A percentile compares a stretch with the other conserved stretches of the same genome.
phyloP scores from a whole-genome alignment of 2,888 invertebrate species.

The Heteromurus nitidus region DNA sequence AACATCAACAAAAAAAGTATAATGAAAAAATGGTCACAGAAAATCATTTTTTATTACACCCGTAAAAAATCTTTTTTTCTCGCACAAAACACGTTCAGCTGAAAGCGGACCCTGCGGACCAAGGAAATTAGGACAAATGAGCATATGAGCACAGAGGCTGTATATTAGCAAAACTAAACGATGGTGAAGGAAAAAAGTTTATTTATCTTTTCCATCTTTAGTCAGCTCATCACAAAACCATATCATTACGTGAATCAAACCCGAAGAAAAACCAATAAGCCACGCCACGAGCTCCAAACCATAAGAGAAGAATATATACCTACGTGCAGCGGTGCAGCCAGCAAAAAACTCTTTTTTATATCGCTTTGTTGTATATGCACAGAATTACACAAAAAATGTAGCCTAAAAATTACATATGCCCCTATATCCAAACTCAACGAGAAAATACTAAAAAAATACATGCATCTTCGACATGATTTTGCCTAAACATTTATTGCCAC shows the following conservation, averaged over 20 bases:
- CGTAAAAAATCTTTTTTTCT: constrained; percentile 17
- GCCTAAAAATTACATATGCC: too few relatives aligned
- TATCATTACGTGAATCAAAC: constrained; percentile 12
- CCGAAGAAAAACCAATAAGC: not conserved
- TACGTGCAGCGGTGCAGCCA: constrained; percentile 47
- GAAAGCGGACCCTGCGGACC: not conserved
- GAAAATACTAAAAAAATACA: too few relatives aligned
- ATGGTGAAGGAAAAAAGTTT: not conserved
- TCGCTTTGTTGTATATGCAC: not conserved
- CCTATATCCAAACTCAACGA: too few relatives aligned
- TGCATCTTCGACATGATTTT: too few relatives aligned
- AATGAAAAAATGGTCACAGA: not conserved
- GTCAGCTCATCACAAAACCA: constrained; percentile 6
- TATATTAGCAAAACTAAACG: not conserved
- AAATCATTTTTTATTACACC: not conserved
- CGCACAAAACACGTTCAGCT: too few relatives aligned
- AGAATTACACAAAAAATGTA: too few relatives aligned
- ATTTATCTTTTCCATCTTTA: constrained; percentile 5
- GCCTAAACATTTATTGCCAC: constrained; percentile 12
- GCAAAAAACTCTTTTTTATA: constrained; percentile 33
- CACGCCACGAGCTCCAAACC: constrained; percentile 19
- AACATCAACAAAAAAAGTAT: not conserved
- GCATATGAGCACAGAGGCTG: not conserved
- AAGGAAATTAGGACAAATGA: not conserved
- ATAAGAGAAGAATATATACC: too few relatives aligned